phyloP scores from a whole-genome alignment of 2,888 invertebrate genomes.

The Lycia hirtaria region DNA sequence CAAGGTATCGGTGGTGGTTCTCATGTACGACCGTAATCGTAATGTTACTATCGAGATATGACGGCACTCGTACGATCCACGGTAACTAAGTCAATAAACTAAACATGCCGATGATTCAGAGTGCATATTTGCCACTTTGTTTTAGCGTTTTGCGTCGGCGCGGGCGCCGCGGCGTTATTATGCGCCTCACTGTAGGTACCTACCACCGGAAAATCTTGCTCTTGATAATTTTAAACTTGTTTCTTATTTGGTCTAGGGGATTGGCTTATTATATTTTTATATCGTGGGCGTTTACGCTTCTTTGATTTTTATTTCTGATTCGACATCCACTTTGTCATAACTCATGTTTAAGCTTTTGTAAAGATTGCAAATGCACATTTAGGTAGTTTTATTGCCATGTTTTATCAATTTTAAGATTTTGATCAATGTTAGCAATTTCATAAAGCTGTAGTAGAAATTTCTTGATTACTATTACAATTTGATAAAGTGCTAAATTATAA shows the following conservation, averaged over 20 bases:
- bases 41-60: conserved; percentile 10
- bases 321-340: too few relatives aligned
- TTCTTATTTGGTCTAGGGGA: background rate
- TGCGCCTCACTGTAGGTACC: conserved; percentile 19
- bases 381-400: background rate
- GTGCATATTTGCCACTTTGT: conserved; percentile 41
- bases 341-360: too few relatives aligned
- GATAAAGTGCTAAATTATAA: conserved; percentile 16
- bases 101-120: conserved; percentile 52
- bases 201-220: conserved; percentile 24
- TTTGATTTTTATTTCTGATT: too few relatives aligned
- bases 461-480: conserved; percentile 12
- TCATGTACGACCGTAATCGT: background rate
- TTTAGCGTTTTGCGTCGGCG: conserved; percentile 39
- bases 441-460: background rate
- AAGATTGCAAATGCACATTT: background rate
- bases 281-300: too few relatives aligned
- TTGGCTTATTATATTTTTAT: background rate
- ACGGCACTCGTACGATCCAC: conserved; percentile 28
- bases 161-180: conserved; percentile 35
- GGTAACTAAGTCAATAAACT: conserved; percentile 46
- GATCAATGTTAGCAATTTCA: background rate
- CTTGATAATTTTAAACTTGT: background rate
- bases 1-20: too few relatives aligned
- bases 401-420: background rate